Base-by-base conservation (phyloP, 2,888 invertebrate genomes). In the Pandemis heparana region DNA sequence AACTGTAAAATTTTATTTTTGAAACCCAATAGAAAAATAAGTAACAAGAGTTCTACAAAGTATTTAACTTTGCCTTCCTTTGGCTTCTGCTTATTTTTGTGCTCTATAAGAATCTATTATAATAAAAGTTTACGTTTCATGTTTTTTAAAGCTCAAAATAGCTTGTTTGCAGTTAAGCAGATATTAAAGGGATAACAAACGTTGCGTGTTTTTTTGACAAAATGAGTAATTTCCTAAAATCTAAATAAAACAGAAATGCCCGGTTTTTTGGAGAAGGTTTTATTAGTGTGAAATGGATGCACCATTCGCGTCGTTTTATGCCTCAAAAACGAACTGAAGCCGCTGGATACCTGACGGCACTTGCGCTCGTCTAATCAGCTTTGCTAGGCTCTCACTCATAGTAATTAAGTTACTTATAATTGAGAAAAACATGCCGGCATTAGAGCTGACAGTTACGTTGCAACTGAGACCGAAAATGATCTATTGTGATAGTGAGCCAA, bases 401-500 rank as follows among this genome's bases (percentile, higher is more conserved):
- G 14, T 71, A 64, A 71, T 59, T n/a, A 18, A 14, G 56, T 64
- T 71, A 64, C 38, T 32, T 53, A 70, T 6, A 38, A 12, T 9
- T 16, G 18, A 38, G 64, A 48, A 62, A 43, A 46, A 70, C 23
- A 48, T 39, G 2, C 41, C 16, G 43, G 59, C n/a, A 64, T 59
- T 39, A 59, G 18, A 38, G 39, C 43, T 59, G 53, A 63, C 70
- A 62, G 46, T 32, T 32, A 0, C 51, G n/a, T 16, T 59, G 70
- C 64, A 46, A 71, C 70, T 59, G 70, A 46, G 63, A 18, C 23
- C 46, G 70, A 46, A 46, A 63, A 71, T 71, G 70, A 71, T 71
- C 38, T 64, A 70, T 70, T 63, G 16, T 46, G 7, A 1, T 7
- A 32, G 23, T 32, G 23, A 32, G 23, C 23, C 23, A 32, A 32